Evolutionary conservation across 92 coral and sea anemone species (phyloP).

Genomic region (Meandrina meandrites): DNA sequence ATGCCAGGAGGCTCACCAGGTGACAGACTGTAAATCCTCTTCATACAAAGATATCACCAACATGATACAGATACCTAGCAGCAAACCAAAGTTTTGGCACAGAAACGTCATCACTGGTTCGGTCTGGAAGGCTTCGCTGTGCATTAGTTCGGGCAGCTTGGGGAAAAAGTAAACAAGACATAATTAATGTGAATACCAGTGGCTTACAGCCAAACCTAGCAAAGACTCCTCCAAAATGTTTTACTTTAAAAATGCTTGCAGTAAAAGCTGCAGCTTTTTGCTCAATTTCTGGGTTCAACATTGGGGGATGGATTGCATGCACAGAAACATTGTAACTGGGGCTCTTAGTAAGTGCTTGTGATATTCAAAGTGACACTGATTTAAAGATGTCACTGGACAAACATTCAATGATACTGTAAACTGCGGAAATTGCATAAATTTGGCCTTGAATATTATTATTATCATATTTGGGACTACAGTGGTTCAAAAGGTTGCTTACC

Average conservation of each 20-base stretch:
- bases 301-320: no score
- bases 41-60: slow-evolving; percentile 79
- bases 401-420: no score
- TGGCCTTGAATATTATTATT: no score
- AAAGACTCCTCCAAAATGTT: no score
- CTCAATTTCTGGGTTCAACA: no score
- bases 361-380: no score
- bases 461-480: neutral
- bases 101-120: slow-evolving; percentile 69
- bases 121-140: slow-evolving; percentile 72
- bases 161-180: neutral
- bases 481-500: slow-evolving; percentile 60
- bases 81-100: slow-evolving; percentile 80
- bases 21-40: slow-evolving; percentile 64
- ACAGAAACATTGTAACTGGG: no score
- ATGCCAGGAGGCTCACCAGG: slow-evolving; percentile 23
- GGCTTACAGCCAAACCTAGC: neutral
- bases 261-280: no score
- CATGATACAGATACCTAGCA: slow-evolving; percentile 81
- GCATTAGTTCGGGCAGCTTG: slow-evolving; percentile 94
- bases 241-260: no score
- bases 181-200: neutral
- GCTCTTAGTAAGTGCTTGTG: no score
- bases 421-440: no score
- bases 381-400: no score